A percentile compares a stretch with the other conserved stretches of the same genome.
Evolutionary conservation across 2,797 vertebrate genomes (phyloP).

Genomic region (Hoplostethus mediterraneus): DNA sequence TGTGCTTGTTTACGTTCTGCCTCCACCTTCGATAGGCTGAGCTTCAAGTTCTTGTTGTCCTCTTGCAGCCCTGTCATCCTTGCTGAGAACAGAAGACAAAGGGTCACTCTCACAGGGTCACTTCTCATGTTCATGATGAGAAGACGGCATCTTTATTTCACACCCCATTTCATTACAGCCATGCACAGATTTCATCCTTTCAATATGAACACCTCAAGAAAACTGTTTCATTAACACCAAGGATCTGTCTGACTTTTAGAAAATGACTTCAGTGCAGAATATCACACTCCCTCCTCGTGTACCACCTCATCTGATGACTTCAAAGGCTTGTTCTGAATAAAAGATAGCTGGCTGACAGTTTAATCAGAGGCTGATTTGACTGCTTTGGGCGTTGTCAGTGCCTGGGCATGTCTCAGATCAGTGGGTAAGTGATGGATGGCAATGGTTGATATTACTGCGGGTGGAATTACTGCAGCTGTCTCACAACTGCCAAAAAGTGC

Average conservation of each 20-base stretch:
- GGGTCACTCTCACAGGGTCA: conserved; percentile 3
- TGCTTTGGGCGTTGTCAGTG: conserved; percentile 10
- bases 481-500: background rate
- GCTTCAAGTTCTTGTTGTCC: conserved; percentile 93
- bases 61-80: conserved; percentile 93
- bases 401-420: conserved; percentile 22
- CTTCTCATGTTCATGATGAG: background rate
- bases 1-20: conserved; percentile 93
- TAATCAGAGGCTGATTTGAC: conserved; percentile 24
- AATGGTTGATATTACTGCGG: background rate
- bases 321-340: conserved; percentile 13
- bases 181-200: conserved; percentile 1
- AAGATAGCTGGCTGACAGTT: conserved; percentile 21
- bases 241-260: background rate
- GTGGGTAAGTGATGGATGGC: conserved; percentile 8
- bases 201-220: background rate
- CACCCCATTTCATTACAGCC: background rate
- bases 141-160: background rate
- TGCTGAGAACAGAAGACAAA: conserved; percentile 76
- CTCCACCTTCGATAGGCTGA: conserved; percentile 92
- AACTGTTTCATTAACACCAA: background rate
- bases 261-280: background rate
- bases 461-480: conserved; percentile 17
- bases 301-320: background rate
- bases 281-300: background rate